Conservation (phyloP, 2,113 vertebrate genomes). For the Syngnathoides biaculeatus region DNA sequence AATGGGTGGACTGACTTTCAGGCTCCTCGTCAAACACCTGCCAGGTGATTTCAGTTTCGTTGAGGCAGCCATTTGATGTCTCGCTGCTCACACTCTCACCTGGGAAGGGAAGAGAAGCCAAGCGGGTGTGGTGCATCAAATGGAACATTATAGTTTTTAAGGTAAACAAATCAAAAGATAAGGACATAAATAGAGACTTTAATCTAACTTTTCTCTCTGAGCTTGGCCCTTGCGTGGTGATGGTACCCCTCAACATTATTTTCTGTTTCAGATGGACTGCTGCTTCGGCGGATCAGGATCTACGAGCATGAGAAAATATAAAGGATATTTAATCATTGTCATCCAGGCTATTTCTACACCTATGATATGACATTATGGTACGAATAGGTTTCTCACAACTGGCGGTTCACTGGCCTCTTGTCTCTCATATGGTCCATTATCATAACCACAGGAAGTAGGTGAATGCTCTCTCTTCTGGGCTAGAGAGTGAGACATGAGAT, state of each 20-base stretch:
- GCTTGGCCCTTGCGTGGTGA: conserved; percentile 57
- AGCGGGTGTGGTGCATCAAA: not conserved
- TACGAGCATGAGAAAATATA: conserved; percentile 41
- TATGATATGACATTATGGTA: not conserved
- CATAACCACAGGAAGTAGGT: conserved; percentile 73
- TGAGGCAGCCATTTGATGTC: conserved; percentile 75
- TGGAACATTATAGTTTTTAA: not conserved
- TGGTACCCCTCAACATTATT: conserved; percentile 70
- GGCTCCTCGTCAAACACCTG: conserved; percentile 82
- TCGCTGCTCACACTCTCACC: conserved; percentile 90
- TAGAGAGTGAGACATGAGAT: conserved; percentile 45
- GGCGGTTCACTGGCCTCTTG: conserved; percentile 75
- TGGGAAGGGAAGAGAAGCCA: conserved; percentile 34
- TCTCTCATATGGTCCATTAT: conserved; percentile 75
- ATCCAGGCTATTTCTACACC: not conserved
- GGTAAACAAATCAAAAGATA: not conserved
- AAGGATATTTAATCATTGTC: not conserved
- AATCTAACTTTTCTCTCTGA: conserved; percentile 85
- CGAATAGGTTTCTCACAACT: conserved; percentile 74
- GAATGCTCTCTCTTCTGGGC: conserved; percentile 80
- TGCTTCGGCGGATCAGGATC: conserved; percentile 80
- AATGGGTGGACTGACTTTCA: conserved; percentile 75
- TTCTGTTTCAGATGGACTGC: conserved; percentile 82
- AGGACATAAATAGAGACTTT: not conserved
- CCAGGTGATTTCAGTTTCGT: conserved; percentile 82